phyloP scores from a whole-genome alignment of 2,797 vertebrate species.

The Squalus acanthias region DNA sequence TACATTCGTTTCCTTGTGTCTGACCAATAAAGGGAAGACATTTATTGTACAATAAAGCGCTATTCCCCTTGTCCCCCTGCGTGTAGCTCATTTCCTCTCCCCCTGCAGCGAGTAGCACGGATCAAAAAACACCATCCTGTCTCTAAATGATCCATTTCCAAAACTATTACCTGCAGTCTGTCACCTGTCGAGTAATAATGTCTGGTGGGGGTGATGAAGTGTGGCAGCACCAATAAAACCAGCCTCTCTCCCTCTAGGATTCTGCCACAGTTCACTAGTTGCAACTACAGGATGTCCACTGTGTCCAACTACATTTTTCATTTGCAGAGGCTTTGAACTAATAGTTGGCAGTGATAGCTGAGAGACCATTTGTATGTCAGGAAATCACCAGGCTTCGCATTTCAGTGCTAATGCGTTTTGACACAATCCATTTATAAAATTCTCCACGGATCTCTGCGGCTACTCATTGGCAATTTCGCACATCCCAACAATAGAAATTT shows the following conservation, averaged over 20 bases:
- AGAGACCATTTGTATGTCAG: neutral
- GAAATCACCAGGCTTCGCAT: neutral
- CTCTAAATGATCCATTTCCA: neutral
- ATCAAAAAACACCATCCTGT: constrained; percentile 44
- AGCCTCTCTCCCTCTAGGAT: constrained; percentile 42
- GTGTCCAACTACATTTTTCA: constrained; percentile 41
- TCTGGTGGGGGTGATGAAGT: constrained; percentile 44
- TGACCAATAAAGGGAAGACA: neutral
- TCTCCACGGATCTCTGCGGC: neutral
- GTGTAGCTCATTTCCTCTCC: neutral
- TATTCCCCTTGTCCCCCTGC: neutral
- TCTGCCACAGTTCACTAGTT: constrained; percentile 32
- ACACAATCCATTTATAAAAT: neutral
- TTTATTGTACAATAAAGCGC: neutral
- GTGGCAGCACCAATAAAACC: constrained; percentile 50
- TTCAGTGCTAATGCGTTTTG: neutral
- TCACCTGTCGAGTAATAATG: constrained; percentile 45
- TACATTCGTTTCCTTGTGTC: neutral
- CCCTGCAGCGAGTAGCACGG: constrained; percentile 44
- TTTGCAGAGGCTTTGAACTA: neutral
- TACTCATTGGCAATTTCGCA: neutral
- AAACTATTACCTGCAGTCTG: constrained; percentile 42
- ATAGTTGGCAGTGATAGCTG: too few species aligned
- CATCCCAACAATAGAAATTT: neutral
- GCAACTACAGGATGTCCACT: constrained; percentile 43